Conservation (phyloP, 1,140 invertebrate species). For the Eupristina koningsbergeri region DNA sequence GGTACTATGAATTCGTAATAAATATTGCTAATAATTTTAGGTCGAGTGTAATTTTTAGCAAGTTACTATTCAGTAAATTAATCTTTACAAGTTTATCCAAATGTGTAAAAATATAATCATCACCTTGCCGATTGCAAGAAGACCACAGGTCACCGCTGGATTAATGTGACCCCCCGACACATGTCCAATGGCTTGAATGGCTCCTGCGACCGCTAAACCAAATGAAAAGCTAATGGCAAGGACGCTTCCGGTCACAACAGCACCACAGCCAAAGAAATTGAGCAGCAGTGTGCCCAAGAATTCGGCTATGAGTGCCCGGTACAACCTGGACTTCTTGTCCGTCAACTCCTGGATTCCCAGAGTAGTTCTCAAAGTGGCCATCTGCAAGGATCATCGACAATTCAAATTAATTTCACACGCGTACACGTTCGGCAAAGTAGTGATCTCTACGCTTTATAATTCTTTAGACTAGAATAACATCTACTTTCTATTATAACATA, state of each 20-base stretch:
- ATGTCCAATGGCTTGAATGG: constrained; percentile 87
- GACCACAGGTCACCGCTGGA: constrained; percentile 88
- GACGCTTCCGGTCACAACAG: constrained; percentile 77
- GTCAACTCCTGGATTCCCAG: constrained; percentile 80
- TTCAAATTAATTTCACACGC: neutral
- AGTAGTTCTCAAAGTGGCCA: constrained; percentile 76
- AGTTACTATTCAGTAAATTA: too few relatives aligned
- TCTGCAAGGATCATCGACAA: constrained; percentile 45
- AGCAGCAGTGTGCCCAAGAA: constrained; percentile 87
- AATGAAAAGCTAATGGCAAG: constrained; percentile 89
- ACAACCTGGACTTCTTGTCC: constrained; percentile 75
- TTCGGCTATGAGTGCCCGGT: constrained; percentile 86
- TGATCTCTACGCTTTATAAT: too few relatives aligned
- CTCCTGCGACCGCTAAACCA: constrained; percentile 87
- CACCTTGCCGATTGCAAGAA: constrained; percentile 86
- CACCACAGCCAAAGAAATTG: constrained; percentile 89
- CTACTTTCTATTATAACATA: too few relatives aligned
- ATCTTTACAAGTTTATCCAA: too few relatives aligned
- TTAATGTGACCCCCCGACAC: constrained; percentile 93
- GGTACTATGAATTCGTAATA: too few relatives aligned
- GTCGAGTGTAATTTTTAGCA: too few relatives aligned
- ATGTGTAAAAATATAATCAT: constrained; percentile 43
- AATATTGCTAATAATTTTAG: too few relatives aligned
- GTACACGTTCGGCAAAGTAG: too few relatives aligned
- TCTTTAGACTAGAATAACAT: too few relatives aligned